Evolutionary conservation across 2,113 vertebrate species (phyloP).

Genomic region (Lates calcarifer): DNA sequence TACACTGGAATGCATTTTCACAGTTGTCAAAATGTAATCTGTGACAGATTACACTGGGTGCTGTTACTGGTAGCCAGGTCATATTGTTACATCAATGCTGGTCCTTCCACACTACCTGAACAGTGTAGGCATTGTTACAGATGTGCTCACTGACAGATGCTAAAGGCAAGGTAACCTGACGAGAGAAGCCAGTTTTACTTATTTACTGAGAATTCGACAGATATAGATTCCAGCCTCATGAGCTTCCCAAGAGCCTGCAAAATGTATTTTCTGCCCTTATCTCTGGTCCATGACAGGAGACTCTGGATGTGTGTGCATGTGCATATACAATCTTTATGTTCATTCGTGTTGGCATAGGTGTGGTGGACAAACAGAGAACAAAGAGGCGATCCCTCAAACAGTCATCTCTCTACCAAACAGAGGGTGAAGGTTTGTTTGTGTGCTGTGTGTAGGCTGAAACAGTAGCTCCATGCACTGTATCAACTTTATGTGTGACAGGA

Average conservation of each 20-base stretch:
- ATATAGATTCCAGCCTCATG: background rate
- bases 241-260: background rate
- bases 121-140: background rate
- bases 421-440: constrained; percentile 43
- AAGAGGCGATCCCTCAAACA: constrained; percentile 38
- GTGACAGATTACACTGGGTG: background rate
- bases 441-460: constrained; percentile 21
- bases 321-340: constrained; percentile 5
- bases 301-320: background rate
- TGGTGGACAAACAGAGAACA: constrained; percentile 35
- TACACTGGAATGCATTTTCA: constrained; percentile 8
- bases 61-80: background rate
- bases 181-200: constrained; percentile 2
- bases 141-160: constrained; percentile 4
- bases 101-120: background rate
- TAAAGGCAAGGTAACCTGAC: constrained; percentile 12
- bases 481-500: constrained; percentile 43
- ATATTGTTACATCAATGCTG: background rate
- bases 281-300: background rate
- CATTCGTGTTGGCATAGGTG: background rate
- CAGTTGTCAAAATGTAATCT: constrained; percentile 17
- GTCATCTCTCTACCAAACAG: constrained; percentile 28
- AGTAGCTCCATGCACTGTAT: constrained; percentile 16
- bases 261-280: background rate
- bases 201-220: background rate